phyloP scores from a whole-genome alignment of 2,888 invertebrate genomes.

The Oligia latruncula region DNA sequence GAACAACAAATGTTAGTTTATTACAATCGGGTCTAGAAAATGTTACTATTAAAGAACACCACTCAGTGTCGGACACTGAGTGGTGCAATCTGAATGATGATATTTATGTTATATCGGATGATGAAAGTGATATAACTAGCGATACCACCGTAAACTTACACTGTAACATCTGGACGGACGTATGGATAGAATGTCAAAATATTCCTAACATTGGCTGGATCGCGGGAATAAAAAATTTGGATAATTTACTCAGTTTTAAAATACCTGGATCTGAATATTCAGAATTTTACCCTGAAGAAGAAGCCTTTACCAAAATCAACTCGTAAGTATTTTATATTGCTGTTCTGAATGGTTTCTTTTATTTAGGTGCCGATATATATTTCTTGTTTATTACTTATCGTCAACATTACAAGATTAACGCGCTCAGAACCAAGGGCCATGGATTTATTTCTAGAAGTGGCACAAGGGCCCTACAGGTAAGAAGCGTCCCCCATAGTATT shows the following conservation, averaged over 20 bases:
- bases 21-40: slow-evolving; percentile 11
- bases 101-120: slow-evolving; percentile 73
- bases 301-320: slow-evolving; percentile 80
- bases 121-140: slow-evolving; percentile 53
- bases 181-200: slow-evolving; percentile 80
- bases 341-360: not conserved
- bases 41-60: slow-evolving; percentile 2
- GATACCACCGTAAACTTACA: slow-evolving; percentile 9
- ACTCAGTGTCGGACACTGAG: slow-evolving; percentile 6
- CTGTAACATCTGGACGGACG: slow-evolving; percentile 61
- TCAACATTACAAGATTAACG: not conserved
- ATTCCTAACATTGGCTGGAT: slow-evolving; percentile 79
- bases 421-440: not conserved
- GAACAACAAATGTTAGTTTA: slow-evolving; percentile 1
- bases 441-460: not conserved
- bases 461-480: not conserved
- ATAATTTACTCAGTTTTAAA: slow-evolving; percentile 77
- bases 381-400: not conserved
- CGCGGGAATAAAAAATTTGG: slow-evolving; percentile 71
- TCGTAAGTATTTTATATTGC: slow-evolving; percentile 76
- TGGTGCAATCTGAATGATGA: slow-evolving; percentile 53
- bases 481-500: too few species aligned
- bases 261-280: slow-evolving; percentile 82
- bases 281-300: slow-evolving; percentile 76
- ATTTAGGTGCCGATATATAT: not conserved